phyloP scores from a whole-genome alignment of 2,888 invertebrate species.

The Sesia apiformis region DNA sequence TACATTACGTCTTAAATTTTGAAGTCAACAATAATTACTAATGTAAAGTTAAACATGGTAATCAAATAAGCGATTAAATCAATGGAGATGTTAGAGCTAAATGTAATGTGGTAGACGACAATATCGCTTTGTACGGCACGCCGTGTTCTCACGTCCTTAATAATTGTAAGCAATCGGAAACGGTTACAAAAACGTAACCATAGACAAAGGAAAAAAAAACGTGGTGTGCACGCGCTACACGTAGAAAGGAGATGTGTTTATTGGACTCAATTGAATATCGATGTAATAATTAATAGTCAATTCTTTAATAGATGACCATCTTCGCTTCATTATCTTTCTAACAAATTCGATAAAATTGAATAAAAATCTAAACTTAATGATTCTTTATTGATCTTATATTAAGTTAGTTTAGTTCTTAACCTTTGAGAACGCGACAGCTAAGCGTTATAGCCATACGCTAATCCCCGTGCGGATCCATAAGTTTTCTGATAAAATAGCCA shows the following conservation, averaged over 20 bases:
- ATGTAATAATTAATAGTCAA: slow-evolving; percentile 1
- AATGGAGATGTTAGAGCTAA: slow-evolving; percentile 30
- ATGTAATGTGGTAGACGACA: slow-evolving; percentile 41
- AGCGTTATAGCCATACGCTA: too few relatives aligned
- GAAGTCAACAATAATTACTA: not conserved
- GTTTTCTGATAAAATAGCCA: too few relatives aligned
- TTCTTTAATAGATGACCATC: too few relatives aligned
- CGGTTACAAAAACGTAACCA: slow-evolving; percentile 60
- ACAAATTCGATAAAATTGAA: too few relatives aligned
- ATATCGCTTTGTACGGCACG: slow-evolving; percentile 25
- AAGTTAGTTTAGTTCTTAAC: too few relatives aligned
- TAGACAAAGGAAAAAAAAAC: slow-evolving; percentile 65
- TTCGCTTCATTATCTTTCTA: too few relatives aligned
- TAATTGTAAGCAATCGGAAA: slow-evolving; percentile 61
- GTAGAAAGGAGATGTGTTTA: slow-evolving; percentile 9
- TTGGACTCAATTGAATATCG: not conserved
- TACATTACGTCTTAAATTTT: slow-evolving; percentile 8
- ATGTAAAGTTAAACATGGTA: slow-evolving; percentile 27
- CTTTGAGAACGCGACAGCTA: too few relatives aligned
- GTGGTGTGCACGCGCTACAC: slow-evolving; percentile 42
- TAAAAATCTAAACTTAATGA: too few relatives aligned
- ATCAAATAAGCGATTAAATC: slow-evolving; percentile 31
- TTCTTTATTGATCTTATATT: too few relatives aligned
- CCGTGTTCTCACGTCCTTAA: slow-evolving; percentile 65
- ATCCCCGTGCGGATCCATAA: too few relatives aligned